Base-by-base conservation (phyloP, 2,113 vertebrate species). In the Urocitellus parryii region DNA sequence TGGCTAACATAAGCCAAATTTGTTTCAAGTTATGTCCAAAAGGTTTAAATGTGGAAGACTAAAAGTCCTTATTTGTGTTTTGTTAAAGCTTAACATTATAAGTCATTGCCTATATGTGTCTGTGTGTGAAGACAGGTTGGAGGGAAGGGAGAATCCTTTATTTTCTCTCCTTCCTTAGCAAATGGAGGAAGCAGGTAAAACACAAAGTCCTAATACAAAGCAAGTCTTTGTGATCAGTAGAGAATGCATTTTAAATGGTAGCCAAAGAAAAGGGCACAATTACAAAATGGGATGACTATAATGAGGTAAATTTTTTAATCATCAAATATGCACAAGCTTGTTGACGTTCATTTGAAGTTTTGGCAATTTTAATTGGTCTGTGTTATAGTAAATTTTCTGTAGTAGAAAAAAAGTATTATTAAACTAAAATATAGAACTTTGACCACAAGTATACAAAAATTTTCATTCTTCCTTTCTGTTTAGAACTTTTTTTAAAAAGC, bases 1-100 rank as follows among this genome's bases (percentile, higher is more conserved):
- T 97, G 97, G 95, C 72, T 93, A 88, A 78, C 96, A 97, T 89
- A 94, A 94, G 97, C 78, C 96, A 96, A 88, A 67, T 88, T 81
- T 97, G 88, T 97, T 93, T 95, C 89, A 97, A 96, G 78, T 91
- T 94, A 51, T 92, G 74, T 95, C 93, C 93, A 86, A 93, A 95
- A 94, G 34, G 93, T 96, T 97, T 95, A 95, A 91, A 92, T 70
- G 39, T 79, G 32, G 56, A 96, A 82, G 91, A 93, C 78, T 76
- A 32, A 76, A 97, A 97, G 51, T 88, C 34, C 93, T 97, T 91
- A 94, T 86, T 98, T 79, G 32, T 91, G 56, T 83, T 98, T 97
- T 90, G 70, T 68, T 84, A 45, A 45, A 45, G 45, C 45, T 45
- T 45, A 45, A 45, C 8, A 45, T 45, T 45, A 79, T 85, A 90